phyloP scores from a whole-genome alignment of 2,888 invertebrate species.

The Ariolimax columbianus region DNA sequence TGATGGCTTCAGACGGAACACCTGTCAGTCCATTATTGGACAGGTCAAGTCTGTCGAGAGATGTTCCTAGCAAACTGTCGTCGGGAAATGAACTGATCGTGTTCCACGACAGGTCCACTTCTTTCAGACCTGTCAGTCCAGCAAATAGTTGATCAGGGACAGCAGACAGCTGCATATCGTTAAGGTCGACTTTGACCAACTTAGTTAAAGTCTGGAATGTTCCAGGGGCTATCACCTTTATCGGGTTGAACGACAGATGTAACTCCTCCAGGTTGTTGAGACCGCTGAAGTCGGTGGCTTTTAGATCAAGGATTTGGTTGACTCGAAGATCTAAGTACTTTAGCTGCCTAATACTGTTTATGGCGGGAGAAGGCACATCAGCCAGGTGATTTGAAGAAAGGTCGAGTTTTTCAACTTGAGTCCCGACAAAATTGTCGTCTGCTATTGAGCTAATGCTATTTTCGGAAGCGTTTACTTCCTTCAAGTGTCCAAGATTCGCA shows the following conservation, averaged over 20 bases:
- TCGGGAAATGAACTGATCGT: constrained; percentile 1
- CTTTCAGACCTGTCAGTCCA: constrained; percentile 52
- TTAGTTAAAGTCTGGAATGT: constrained; percentile 5
- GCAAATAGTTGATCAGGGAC: not conserved
- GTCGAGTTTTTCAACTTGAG: constrained; percentile 56
- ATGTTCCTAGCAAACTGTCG: constrained; percentile 30
- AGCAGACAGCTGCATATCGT: not conserved
- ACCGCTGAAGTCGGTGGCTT: not conserved
- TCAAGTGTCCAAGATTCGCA: constrained; percentile 55
- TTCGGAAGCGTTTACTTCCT: constrained; percentile 54
- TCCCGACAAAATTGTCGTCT: constrained; percentile 53
- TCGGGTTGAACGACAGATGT: constrained; percentile 50
- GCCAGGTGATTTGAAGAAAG: constrained; percentile 48
- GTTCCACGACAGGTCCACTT: constrained; percentile 54
- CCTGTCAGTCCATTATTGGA: constrained; percentile 25
- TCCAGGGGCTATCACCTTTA: not conserved
- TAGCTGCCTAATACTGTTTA: not conserved
- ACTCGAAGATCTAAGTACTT: constrained; percentile 17
- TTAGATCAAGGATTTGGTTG: constrained; percentile 20
- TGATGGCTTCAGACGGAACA: constrained; percentile 16
- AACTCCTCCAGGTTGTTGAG: constrained; percentile 20
- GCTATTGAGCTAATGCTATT: constrained; percentile 57
- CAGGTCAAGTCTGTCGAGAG: constrained; percentile 32
- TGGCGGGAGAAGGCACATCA: constrained; percentile 1
- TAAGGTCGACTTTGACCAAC: not conserved